Conservation (phyloP, 1,140 invertebrate genomes). For the Stegodyphus mimosarum region DNA sequence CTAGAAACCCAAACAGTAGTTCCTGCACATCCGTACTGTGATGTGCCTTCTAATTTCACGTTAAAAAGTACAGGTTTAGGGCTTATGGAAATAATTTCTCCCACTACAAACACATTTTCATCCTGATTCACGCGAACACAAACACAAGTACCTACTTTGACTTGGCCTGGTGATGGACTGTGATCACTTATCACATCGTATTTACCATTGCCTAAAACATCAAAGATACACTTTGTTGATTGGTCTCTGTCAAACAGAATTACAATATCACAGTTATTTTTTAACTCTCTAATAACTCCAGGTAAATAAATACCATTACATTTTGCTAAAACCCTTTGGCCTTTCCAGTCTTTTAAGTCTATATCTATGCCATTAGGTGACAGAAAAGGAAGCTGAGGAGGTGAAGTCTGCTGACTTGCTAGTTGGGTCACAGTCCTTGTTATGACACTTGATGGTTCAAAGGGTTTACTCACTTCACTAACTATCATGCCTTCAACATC, state of each 20-base stretch:
- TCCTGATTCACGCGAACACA: constrained; percentile 73
- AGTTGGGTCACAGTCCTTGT: constrained; percentile 33
- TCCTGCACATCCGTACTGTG: constrained; percentile 63
- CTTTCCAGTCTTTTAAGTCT: constrained; percentile 90
- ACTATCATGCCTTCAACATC: constrained; percentile 76
- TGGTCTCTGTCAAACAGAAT: constrained; percentile 80
- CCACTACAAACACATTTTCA: constrained; percentile 83
- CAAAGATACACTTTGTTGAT: constrained; percentile 73
- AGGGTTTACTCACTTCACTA: constrained; percentile 27
- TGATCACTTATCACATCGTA: constrained; percentile 93
- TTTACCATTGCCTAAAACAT: constrained; percentile 78
- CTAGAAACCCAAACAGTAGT: constrained; percentile 77
- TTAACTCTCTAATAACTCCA: constrained; percentile 77
- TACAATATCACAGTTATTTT: constrained; percentile 76
- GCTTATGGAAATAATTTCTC: constrained; percentile 79
- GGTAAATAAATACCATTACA: constrained; percentile 84
- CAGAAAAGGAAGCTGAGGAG: constrained; percentile 39
- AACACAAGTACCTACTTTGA: constrained; percentile 75
- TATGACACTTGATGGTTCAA: constrained; percentile 44
- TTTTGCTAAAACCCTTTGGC: constrained; percentile 89
- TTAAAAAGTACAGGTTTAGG: constrained; percentile 80
- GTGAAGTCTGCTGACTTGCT: constrained; percentile 30
- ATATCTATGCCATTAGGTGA: constrained; percentile 68
- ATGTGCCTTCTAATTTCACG: constrained; percentile 74
- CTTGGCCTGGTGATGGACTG: constrained; percentile 83